Conservation (phyloP, 2,888 invertebrate genomes). For the Andrena flavipes region DNA sequence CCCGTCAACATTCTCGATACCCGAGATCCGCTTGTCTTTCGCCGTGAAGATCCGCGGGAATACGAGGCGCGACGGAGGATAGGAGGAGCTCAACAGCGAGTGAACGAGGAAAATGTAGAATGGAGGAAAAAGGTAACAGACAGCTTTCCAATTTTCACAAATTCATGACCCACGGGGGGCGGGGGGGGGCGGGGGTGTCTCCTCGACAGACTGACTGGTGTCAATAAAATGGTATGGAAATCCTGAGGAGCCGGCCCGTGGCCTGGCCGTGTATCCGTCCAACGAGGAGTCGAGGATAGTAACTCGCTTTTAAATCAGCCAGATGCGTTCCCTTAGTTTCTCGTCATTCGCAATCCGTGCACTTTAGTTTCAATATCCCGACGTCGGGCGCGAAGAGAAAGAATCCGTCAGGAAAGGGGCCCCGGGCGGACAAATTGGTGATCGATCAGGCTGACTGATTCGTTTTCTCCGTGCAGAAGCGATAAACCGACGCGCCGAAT, state of each 20-base stretch:
- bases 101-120: slow-evolving; percentile 35
- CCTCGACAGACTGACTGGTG: slow-evolving; percentile 61
- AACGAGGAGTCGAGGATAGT: slow-evolving; percentile 33
- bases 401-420: background rate
- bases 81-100: background rate
- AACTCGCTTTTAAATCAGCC: slow-evolving; percentile 49
- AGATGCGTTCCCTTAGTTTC: background rate
- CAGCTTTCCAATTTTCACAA: slow-evolving; percentile 74
- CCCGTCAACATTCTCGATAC: slow-evolving; percentile 53
- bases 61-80: background rate
- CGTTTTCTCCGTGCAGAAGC: too few relatives aligned
- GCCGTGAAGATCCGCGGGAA: slow-evolving; percentile 12
- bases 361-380: background rate
- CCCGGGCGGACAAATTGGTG: too few relatives aligned
- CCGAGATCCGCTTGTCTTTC: slow-evolving; percentile 50
- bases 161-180: slow-evolving; percentile 65
- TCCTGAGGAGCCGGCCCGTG: slow-evolving; percentile 16
- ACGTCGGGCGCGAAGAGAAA: background rate
- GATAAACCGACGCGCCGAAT: too few relatives aligned
- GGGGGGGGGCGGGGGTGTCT: slow-evolving; percentile 37
- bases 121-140: slow-evolving; percentile 58
- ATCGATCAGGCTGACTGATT: too few relatives aligned
- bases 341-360: background rate
- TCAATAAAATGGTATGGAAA: slow-evolving; percentile 71
- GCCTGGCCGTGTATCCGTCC: slow-evolving; percentile 9